phyloP scores from a whole-genome alignment of 2,888 invertebrate species.

The Prosapia bicincta region DNA sequence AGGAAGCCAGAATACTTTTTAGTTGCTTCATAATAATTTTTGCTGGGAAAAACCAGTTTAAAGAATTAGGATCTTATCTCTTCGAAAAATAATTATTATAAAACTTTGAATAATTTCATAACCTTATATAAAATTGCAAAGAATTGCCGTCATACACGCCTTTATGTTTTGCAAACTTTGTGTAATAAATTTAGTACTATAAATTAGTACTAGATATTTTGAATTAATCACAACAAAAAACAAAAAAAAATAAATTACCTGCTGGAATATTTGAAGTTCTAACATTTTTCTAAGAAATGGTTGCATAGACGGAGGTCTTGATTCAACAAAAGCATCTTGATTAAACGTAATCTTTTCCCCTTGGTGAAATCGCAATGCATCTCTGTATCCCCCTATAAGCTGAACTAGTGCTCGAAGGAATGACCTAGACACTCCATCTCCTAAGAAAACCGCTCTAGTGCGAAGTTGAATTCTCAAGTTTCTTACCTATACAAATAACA shows the following conservation, averaged over 20 bases:
- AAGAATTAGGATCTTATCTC: too few species aligned
- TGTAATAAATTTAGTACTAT: too few species aligned
- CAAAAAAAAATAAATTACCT: constrained; percentile 55
- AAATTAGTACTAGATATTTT: too few species aligned
- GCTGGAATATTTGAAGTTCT: constrained; percentile 91
- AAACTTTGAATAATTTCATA: too few species aligned
- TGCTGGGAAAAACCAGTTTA: too few species aligned
- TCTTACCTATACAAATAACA: constrained; percentile 54
- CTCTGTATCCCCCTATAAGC: constrained; percentile 91
- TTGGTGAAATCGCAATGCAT: constrained; percentile 75
- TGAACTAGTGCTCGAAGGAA: constrained; percentile 89
- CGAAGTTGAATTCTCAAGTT: constrained; percentile 73
- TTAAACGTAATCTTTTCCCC: constrained; percentile 78
- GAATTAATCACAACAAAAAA: too few species aligned
- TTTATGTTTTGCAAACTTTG: too few species aligned
- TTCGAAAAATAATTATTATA: too few species aligned
- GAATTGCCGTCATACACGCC: too few species aligned
- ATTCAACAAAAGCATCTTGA: constrained; percentile 81
- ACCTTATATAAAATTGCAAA: too few species aligned
- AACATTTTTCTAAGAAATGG: constrained; percentile 88
- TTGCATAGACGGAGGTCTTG: constrained; percentile 79
- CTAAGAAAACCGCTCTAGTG: constrained; percentile 70
- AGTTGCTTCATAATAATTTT: too few species aligned
- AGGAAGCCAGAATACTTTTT: too few species aligned
- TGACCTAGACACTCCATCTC: constrained; percentile 90